Base-by-base conservation (phyloP, 2,797 vertebrate genomes). In the Cichlasoma orientale region DNA sequence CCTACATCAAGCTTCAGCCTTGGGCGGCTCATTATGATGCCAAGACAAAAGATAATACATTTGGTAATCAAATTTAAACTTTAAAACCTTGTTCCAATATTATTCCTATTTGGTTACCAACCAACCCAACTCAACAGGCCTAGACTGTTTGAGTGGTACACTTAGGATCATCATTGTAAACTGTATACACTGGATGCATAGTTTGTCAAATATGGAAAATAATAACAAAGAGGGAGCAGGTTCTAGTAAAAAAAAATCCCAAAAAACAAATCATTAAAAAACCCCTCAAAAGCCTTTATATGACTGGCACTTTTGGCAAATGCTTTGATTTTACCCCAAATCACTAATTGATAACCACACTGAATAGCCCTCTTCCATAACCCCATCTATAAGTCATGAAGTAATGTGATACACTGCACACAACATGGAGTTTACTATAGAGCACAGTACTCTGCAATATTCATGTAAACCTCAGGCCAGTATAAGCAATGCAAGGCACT, bases 351-450 rank as follows among this genome's bases (percentile, higher is more conserved):
- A 25, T 21, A 82, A 58, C 29, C 3, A 70, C 21, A 47, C 4
- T 82, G 63, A 83, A 79, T 57, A 79, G 72, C 66, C 56, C 61
- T 77, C 47, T 82, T 79, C 58, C 74, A 75, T 81, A 75, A 81
- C 78, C 81, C 73, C 70, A 92, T 92, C 52, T 79, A 90, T 94
- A 85, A 92, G 92, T 88, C 77, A 93, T 88, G 33, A 81, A 56
- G 91, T 88, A 89, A 91, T 79, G 25, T 7, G 86, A 93, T 93
- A 86, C 82, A 88, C 66, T 78, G 84, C 84, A 79, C 57, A 85
- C 61, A 84, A 80, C 89, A 89, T 70, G 33, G 76, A 81, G 74
- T 89, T 90, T 74, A 84, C 74, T 77, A 82, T 75, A 5, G 68
- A 84, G 75, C 69, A 82, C 50, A 75, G 36, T 74, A 56, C 68